These are phyloP conservation scores for Pipistrellus kuhlii DNA, from an alignment of 2,797 vertebrate genomes.

Conservation along the genomic window DNA sequence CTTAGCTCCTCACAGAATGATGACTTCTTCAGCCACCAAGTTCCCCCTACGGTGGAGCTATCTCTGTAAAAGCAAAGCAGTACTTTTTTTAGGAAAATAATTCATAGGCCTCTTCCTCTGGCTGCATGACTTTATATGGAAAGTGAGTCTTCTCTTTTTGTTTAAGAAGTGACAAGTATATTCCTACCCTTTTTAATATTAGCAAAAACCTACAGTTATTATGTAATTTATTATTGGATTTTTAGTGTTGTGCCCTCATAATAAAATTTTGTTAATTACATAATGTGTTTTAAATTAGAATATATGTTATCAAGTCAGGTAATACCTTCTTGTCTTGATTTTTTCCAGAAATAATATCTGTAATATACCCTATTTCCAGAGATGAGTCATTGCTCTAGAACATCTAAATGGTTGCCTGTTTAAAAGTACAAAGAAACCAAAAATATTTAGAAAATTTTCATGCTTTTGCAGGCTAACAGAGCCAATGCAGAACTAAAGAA, in stretches of 20 bases:
- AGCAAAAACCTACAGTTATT: not conserved
- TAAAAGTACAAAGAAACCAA: constrained; percentile 32
- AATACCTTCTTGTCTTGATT: not conserved
- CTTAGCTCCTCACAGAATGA: not conserved
- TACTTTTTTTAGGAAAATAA: constrained; percentile 3
- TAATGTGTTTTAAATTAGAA: constrained; percentile 10
- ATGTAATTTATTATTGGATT: not conserved
- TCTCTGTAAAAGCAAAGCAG: not conserved
- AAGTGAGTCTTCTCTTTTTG: not conserved
- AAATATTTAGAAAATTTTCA: constrained; percentile 21
- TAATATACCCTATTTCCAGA: constrained; percentile 26
- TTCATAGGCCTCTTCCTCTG: not conserved
- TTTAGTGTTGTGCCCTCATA: not conserved
- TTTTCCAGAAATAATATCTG: constrained; percentile 44
- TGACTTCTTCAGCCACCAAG: not conserved
- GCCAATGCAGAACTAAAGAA: not conserved
- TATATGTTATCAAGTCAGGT: not conserved
- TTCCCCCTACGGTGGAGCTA: not conserved
- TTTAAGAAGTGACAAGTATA: constrained; percentile 35
- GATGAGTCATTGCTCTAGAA: not conserved
- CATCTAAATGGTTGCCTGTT: not conserved
- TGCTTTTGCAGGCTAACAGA: not conserved
- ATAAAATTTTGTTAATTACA: not conserved
- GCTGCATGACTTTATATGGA: not conserved
- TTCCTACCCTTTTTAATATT: not conserved